Conservation (phyloP, 2,888 invertebrate genomes). For the Cheilosia scutellata region DNA sequence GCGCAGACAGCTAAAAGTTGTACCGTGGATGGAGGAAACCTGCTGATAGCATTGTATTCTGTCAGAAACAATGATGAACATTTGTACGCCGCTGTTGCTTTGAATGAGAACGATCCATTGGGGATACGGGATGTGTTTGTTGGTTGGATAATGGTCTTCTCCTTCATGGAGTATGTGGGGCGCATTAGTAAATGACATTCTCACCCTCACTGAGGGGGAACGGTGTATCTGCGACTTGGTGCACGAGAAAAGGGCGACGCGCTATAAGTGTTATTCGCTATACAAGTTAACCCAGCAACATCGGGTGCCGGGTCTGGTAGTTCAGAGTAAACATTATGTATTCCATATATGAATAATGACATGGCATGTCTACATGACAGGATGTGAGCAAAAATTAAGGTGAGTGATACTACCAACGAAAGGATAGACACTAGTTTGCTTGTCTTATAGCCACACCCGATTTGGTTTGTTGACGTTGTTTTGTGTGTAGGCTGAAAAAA, state of each 20-base stretch:
- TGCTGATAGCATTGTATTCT: slow-evolving; percentile 71
- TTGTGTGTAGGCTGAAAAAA: slow-evolving; percentile 35
- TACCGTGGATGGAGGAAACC: slow-evolving; percentile 20
- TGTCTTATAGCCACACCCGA: neutral
- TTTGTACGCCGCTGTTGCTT: slow-evolving; percentile 70
- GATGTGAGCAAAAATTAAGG: slow-evolving; percentile 68
- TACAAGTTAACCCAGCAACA: slow-evolving; percentile 37
- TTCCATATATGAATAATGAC: slow-evolving; percentile 68
- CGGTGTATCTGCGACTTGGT: neutral
- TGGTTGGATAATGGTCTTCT: slow-evolving; percentile 73
- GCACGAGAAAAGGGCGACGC: slow-evolving; percentile 43
- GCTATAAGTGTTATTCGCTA: slow-evolving; percentile 60
- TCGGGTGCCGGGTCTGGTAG: slow-evolving; percentile 9
- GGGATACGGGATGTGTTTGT: slow-evolving; percentile 70
- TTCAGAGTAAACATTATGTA: slow-evolving; percentile 48
- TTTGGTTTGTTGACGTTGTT: slow-evolving; percentile 43
- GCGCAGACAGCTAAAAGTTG: slow-evolving; percentile 65
- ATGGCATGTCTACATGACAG: slow-evolving; percentile 62
- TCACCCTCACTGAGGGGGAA: slow-evolving; percentile 35
- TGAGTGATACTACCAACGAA: slow-evolving; percentile 52
- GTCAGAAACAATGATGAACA: slow-evolving; percentile 74
- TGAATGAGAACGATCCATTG: slow-evolving; percentile 67
- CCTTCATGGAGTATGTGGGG: slow-evolving; percentile 67
- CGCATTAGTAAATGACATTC: slow-evolving; percentile 75
- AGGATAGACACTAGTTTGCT: slow-evolving; percentile 54